Evolutionary conservation across 2,797 vertebrate genomes (phyloP), one percentile per base, ranked within the genome.

Genomic region (Amazona finschi): DNA sequence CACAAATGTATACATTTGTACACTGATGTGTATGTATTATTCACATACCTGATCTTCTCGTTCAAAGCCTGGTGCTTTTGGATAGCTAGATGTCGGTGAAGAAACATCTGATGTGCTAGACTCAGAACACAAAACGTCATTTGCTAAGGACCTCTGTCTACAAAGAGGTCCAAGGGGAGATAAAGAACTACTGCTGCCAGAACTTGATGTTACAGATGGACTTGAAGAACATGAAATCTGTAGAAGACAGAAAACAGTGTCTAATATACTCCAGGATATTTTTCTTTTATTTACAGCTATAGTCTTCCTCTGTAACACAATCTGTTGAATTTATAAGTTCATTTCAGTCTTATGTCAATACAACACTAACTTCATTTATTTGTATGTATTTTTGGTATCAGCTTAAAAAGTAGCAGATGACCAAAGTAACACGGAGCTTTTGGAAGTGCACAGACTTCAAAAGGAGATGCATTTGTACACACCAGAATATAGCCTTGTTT

Each of bases 61-160:
- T 97, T 99, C 98, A 98, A 98, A 99, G 96, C 98, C 98, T 90
- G 98, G 98, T 96, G 98, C 98, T 98, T 98, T 98, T 66, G 98
- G 98, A 98, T 98, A 98, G 97, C 98, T 98, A 98, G 97, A 97
- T 94, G 96, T 98, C 95, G 98, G 98, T 97, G 98, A 98, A 85
- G 98, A 98, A 96, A 98, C 98, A 98, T 97, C 98, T 97, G 98
- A 98, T 75, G 98, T 96, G 96, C 95, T 97, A 96, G 98, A 98
- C 92, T 98, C 98, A 96, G 98, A 98, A 98, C 98, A 98, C 97
- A 98, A 98, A 97, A 98, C 96, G 97, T 97, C 98, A 79, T 98
- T 98, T 98, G 98, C 98, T 98, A 98, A 98, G 96, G 98, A 97
- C 98, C 98, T 98, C 97, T 98, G 98, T 97, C 98, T 98, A 98